Base-by-base conservation (phyloP, 23 tunicate genomes). In the Styela plicata region DNA sequence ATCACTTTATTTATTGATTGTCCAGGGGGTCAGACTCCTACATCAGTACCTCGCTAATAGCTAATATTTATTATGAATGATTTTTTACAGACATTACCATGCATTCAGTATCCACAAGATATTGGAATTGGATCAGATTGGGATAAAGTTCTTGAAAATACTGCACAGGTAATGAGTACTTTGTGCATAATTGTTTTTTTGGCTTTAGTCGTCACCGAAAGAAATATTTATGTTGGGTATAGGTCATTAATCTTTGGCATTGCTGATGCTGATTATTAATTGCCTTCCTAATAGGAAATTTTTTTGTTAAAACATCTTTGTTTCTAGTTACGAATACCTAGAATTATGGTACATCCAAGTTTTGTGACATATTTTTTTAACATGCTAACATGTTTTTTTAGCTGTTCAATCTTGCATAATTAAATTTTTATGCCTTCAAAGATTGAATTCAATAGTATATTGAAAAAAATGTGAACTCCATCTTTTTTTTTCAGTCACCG, bases 91-190 rank as follows among this genome's bases (percentile, higher is more conserved):
- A 82, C 78, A 21, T 7, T 87, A 20, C 91, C 83, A 27, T 32
- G 74, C 44, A 87, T 87, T 86, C 82, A 31, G 23, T 87, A 87
- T 57, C 86, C 86, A 2, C 91, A 87, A 62, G 91, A 87, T 34
- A 77, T 87, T 13, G 91, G 91, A 19, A 70, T 87, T 24, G 83
- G 82, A 3, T 64, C 76, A 22, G 92, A 88, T 24, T 83, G 79
- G 69, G 65, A 83, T 24, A 70, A 37, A n/a, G 79, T 86, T 1
- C 79, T 62, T 21, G 67, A 34, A 24, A 87, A 76, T 57, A 36
- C 81, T 53, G 5, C 34, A 17, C 81, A 76, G 66, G 81, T 76
- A 44, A 22, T 29, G 24, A 21, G 24, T 61, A 21, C 64, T 61
- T 61, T 61, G 64, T 61, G 20, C 21, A 19, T 21, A 61, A 19